These are phyloP conservation scores for Rhagologus leucostigma DNA, from an alignment of 2,113 vertebrate genomes.

Conservation along the genomic window DNA sequence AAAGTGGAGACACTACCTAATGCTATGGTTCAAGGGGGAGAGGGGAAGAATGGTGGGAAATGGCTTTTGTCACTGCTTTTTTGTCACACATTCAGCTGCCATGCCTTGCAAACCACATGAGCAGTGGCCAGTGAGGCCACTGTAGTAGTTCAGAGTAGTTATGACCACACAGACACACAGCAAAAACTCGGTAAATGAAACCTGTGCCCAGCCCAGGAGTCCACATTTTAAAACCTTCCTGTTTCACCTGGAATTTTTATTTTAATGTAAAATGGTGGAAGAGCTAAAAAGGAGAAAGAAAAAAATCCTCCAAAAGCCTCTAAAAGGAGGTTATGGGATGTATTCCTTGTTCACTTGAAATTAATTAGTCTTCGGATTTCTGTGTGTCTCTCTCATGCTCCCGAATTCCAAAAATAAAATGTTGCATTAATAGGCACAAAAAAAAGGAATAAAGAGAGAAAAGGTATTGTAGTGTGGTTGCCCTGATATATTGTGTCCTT, in stretches of 20 bases:
- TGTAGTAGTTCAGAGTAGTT: background rate
- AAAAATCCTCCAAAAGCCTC: background rate
- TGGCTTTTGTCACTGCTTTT: background rate
- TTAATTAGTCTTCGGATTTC: background rate
- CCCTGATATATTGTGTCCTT: background rate
- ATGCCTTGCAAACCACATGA: background rate
- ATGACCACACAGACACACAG: background rate
- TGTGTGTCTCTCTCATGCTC: background rate
- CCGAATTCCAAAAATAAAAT: background rate
- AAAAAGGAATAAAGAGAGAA: background rate
- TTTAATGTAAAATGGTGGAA: background rate
- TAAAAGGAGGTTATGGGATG: background rate
- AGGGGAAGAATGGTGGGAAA: background rate
- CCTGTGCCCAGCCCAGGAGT: background rate
- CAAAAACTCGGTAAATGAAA: background rate
- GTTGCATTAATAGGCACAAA: background rate
- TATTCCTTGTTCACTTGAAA: background rate
- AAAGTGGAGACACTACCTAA: background rate
- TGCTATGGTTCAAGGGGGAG: fast-evolving
- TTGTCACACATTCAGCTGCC: background rate
- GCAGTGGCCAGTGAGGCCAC: background rate
- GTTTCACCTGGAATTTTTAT: background rate
- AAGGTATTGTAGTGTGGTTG: background rate
- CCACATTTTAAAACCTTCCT: background rate
- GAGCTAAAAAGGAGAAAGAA: background rate